A percentile compares a stretch with the other conserved stretches of the same genome.
Conservation (phyloP, 2,888 invertebrate genomes). For the Ceratothoa steindachneri region DNA sequence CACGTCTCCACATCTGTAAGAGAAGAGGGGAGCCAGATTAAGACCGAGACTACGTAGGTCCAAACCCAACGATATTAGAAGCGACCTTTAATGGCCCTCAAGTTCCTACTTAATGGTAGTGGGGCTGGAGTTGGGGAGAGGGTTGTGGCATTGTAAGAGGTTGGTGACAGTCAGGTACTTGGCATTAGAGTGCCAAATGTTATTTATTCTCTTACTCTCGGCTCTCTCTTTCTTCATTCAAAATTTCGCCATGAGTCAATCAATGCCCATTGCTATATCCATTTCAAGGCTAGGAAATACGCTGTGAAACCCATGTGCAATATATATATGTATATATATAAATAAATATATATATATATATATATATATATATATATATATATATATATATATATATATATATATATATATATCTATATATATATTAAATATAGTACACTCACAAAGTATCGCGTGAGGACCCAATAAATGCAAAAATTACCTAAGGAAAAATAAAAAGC, state of each 20-base stretch:
- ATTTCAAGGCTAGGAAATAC: neutral
- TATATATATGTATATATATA: neutral
- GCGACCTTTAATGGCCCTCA: neutral
- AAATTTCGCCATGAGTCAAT: no score
- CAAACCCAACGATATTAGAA: neutral
- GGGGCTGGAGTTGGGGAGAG: neutral
- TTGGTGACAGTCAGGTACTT: no score
- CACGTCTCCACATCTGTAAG: conserved; percentile 48
- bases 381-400: conserved; percentile 6
- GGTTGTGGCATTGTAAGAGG: no score
- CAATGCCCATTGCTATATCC: no score
- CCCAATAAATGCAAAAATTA: no score
- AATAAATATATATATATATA: neutral
- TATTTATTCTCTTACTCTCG: no score
- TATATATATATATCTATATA: neutral
- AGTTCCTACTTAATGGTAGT: neutral
- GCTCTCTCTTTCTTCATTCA: no score
- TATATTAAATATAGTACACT: no score
- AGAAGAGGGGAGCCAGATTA: neutral
- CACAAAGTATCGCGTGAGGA: no score
- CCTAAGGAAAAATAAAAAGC: no score
- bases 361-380: neutral
- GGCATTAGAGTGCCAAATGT: no score
- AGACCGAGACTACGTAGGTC: neutral
- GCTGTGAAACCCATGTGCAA: neutral